Evolutionary conservation across 1,140 invertebrate genomes (phyloP).

Genomic region (Olivierus martensii): DNA sequence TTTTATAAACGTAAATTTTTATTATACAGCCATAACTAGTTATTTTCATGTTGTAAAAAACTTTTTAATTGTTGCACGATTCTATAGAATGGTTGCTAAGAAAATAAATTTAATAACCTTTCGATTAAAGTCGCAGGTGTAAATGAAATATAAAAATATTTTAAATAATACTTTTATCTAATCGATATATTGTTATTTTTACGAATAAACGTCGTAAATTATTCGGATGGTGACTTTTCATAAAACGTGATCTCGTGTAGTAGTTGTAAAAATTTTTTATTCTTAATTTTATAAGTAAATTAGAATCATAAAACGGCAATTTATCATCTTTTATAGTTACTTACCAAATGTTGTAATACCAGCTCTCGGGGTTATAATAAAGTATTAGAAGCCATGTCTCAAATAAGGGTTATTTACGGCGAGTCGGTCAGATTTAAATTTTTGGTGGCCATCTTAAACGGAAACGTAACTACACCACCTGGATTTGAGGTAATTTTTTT

Average conservation of each 20-base stretch:
- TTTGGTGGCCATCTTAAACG: slow-evolving; percentile 70
- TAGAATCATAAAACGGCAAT: neutral
- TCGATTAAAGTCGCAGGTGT: no score
- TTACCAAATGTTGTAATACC: slow-evolving; percentile 27
- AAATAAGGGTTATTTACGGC: slow-evolving; percentile 68
- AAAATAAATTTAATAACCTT: no score
- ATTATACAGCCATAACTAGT: no score
- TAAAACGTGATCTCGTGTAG: neutral
- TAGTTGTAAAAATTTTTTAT: neutral
- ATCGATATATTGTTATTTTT: neutral
- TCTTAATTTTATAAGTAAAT: neutral
- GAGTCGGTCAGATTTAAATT: slow-evolving; percentile 84
- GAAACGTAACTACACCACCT: slow-evolving; percentile 44
- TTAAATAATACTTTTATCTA: neutral
- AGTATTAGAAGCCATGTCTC: slow-evolving; percentile 79
- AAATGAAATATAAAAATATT: no score
- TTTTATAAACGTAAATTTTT: no score
- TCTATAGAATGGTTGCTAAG: no score
- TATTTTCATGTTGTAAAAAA: no score
- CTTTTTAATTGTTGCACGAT: no score
- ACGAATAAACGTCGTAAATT: neutral
- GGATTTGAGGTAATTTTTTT: slow-evolving; percentile 21
- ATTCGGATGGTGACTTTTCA: neutral
- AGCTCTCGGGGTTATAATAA: slow-evolving; percentile 47
- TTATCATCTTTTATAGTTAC: slow-evolving; percentile 24